A percentile compares a stretch with the other conserved stretches of the same genome.
Conservation (phyloP, 1,140 invertebrate species). For the Caenorhabditis remanei region DNA sequence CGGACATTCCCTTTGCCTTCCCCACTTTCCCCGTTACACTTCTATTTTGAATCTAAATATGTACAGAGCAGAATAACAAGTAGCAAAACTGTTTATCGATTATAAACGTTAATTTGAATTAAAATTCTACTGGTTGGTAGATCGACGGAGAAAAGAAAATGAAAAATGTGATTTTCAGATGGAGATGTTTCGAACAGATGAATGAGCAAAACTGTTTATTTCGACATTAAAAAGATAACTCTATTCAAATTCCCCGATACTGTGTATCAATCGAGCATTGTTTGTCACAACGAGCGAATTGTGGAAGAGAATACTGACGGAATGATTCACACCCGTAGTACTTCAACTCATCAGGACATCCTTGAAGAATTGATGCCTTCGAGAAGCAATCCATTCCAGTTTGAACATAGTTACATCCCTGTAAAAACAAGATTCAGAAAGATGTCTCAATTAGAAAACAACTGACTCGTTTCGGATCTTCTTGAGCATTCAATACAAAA, state of each 20-base stretch:
- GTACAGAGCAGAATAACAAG: constrained; percentile 5
- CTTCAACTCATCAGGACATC: constrained; percentile 50
- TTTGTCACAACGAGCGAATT: constrained; percentile 10
- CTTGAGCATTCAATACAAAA: constrained; percentile 53
- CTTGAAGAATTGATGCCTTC: constrained; percentile 31
- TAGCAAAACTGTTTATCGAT: not conserved
- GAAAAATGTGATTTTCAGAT: too few species aligned
- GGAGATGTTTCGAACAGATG: too few species aligned
- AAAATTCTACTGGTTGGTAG: too few species aligned
- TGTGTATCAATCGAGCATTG: constrained; percentile 18
- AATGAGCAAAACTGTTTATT: too few species aligned
- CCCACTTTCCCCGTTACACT: not conserved
- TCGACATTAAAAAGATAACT: not conserved
- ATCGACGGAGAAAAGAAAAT: too few species aligned
- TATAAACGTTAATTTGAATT: not conserved
- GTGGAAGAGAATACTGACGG: constrained; percentile 60
- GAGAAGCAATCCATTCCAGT: constrained; percentile 56
- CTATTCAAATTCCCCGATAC: not conserved
- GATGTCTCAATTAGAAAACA: too few species aligned
- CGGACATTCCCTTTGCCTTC: not conserved
- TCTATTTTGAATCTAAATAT: not conserved
- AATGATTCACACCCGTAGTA: constrained; percentile 65
- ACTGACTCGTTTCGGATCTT: constrained; percentile 57
- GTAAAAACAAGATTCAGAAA: not conserved
- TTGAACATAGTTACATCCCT: constrained; percentile 60